Percentiles rank a stretch among this genome's conserved stretches.
Evolutionary conservation across 2,797 vertebrate species (phyloP).

Genomic region (Ataeniobius toweri): DNA sequence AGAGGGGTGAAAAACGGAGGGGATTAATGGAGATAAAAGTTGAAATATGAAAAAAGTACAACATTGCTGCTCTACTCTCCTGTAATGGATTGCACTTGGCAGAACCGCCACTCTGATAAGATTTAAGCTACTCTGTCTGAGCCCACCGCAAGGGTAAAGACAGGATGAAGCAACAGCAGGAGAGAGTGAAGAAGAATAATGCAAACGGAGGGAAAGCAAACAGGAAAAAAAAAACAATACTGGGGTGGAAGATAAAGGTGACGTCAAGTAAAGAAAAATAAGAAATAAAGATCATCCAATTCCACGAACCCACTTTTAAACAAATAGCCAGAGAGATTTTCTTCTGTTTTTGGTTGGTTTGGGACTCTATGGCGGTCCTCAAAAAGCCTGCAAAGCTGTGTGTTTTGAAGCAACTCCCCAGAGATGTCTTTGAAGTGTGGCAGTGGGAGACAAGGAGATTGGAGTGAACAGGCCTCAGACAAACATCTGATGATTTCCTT

Average conservation of each 20-base stretch:
- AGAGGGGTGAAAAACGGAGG: slow-evolving; percentile 25
- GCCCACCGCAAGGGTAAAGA: slow-evolving; percentile 55
- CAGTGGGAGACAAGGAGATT: slow-evolving; percentile 47
- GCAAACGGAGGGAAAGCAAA: slow-evolving; percentile 52
- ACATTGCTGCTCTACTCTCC: slow-evolving; percentile 27
- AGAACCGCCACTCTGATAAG: slow-evolving; percentile 57
- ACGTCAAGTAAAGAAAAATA: slow-evolving; percentile 60
- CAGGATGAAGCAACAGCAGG: slow-evolving; percentile 45
- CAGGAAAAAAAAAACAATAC: slow-evolving; percentile 41
- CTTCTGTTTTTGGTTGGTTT: slow-evolving; percentile 58
- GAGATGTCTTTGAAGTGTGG: slow-evolving; percentile 68
- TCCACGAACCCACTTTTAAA: slow-evolving; percentile 63
- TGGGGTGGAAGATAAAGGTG: slow-evolving; percentile 57
- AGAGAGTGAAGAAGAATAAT: slow-evolving; percentile 50
- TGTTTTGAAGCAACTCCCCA: slow-evolving; percentile 60
- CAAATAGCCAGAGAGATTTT: slow-evolving; percentile 64
- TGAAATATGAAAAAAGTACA: slow-evolving; percentile 47
- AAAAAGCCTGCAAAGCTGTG: slow-evolving; percentile 53
- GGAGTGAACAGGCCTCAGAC: slow-evolving; percentile 54
- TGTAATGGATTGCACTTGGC: slow-evolving; percentile 56
- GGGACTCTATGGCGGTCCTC: slow-evolving; percentile 56
- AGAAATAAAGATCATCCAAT: slow-evolving; percentile 44
- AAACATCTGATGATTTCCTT: slow-evolving; percentile 49
- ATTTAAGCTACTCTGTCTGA: slow-evolving; percentile 65
- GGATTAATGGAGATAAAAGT: slow-evolving; percentile 54